Conservation (phyloP, 2,113 vertebrate species). For the Enhydra lutris region DNA sequence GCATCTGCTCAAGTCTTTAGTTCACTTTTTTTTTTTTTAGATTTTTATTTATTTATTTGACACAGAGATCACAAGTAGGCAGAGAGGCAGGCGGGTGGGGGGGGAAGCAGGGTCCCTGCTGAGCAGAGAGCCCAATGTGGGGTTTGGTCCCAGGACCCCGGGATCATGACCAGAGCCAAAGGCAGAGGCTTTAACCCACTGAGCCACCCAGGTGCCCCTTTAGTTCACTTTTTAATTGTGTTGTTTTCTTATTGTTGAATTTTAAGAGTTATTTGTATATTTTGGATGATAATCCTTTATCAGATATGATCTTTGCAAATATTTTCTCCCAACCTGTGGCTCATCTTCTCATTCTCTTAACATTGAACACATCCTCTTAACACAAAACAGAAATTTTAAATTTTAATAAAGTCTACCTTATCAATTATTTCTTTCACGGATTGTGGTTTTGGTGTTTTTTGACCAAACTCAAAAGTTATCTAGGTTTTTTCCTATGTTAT, state of each 20-base stretch:
- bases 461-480: not conserved
- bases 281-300: not conserved
- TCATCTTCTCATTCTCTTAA: not conserved
- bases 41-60: no score
- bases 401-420: not conserved
- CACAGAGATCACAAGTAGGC: no score
- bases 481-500: not conserved
- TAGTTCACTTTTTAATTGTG: not conserved
- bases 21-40: not conserved
- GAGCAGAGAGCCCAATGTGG: no score
- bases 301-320: not conserved
- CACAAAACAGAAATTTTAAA: not conserved
- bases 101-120: no score
- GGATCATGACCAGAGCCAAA: no score
- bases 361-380: not conserved
- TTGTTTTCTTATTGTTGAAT: not conserved
- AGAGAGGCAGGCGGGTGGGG: no score
- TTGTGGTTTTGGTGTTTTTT: not conserved
- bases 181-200: no score
- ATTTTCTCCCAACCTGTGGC: not conserved
- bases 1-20: not conserved
- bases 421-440: not conserved
- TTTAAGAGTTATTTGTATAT: not conserved
- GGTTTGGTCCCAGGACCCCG: no score
- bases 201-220: not conserved